A percentile compares a stretch with the other conserved stretches of the same genome.
phyloP scores from a whole-genome alignment of 2,797 vertebrate species.

The Cebuella pygmaea region DNA sequence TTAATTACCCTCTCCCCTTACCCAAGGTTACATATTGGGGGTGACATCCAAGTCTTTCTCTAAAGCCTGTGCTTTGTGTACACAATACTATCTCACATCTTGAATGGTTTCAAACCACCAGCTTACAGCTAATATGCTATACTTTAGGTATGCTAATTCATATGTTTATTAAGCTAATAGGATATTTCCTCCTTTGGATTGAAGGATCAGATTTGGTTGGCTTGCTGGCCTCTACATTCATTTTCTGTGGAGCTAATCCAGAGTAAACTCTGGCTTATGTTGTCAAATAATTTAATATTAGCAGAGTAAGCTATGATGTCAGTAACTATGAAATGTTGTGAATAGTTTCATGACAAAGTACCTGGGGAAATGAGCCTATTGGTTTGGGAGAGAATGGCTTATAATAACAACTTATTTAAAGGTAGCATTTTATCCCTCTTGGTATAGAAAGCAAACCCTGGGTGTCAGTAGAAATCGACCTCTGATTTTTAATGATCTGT shows the following conservation, averaged over 20 bases:
- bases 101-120: background rate
- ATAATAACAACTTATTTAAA: conserved; percentile 9
- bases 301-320: background rate
- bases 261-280: background rate
- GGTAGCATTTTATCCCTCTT: background rate
- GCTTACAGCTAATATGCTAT: background rate
- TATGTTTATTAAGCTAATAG: background rate
- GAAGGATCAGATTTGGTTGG: background rate
- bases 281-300: background rate
- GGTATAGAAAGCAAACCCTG: background rate
- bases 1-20: background rate
- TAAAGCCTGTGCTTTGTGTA: background rate
- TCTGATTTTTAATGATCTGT: background rate
- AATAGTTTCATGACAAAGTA: background rate
- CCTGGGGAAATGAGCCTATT: background rate
- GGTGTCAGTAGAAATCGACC: background rate
- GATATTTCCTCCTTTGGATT: background rate
- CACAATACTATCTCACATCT: background rate
- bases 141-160: background rate
- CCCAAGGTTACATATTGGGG: background rate
- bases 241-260: background rate
- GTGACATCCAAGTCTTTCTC: background rate
- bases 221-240: background rate
- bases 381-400: background rate
- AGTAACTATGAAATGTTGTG: background rate